Evolutionary conservation across 1,140 invertebrate species (phyloP), one percentile per base, ranked within the genome.

Genomic region (Brachionus koreanus): DNA sequence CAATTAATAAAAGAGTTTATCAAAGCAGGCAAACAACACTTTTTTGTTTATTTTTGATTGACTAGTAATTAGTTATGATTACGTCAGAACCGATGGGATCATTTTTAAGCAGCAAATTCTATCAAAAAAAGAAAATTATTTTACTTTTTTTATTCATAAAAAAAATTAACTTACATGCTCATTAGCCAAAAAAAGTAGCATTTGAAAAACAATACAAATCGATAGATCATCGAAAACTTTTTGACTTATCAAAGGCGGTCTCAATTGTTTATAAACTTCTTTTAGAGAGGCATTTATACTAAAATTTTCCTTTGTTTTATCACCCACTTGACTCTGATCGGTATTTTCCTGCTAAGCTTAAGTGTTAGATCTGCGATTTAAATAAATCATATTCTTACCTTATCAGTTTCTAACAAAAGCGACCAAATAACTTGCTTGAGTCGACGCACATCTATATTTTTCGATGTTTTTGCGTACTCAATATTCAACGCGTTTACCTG

Each of bases 151-250:
- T 9, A 37, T 37, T 57, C n/a, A n/a, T n/a, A n/a, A n/a, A n/a
- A n/a, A n/a, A 5, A 33, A 5, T 2, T 16, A 42, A 61, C 52
- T 79, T 79, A 79, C 76, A 16, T 79, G 46, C 35, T 79, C 76
- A 25, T 79, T 79, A 7, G 76, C 76, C 33, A 79, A 65, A 39
- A 61, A 79, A 3, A 79, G 39, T 19, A 79, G 6, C 49, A 79
- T 79, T 35, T 79, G 76, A 79, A 79, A 79, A 10, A 65, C 76
- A 42, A 79, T 79, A 37, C 49, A 57, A 39, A 79, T 29, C 0
- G 76, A 79, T 13, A 79, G n/a, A 63, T 79, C 76, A 43, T 57
- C 76, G 23, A 33, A 79, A 39, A 79, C 61, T 79, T 79, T 79
- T 43, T 63, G 49, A 13, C 23, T 79, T 3, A 79, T 63, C 5